These are phyloP conservation scores for Amazona vittata DNA, from an alignment of 2,113 vertebrate species.

Conservation along the genomic window DNA sequence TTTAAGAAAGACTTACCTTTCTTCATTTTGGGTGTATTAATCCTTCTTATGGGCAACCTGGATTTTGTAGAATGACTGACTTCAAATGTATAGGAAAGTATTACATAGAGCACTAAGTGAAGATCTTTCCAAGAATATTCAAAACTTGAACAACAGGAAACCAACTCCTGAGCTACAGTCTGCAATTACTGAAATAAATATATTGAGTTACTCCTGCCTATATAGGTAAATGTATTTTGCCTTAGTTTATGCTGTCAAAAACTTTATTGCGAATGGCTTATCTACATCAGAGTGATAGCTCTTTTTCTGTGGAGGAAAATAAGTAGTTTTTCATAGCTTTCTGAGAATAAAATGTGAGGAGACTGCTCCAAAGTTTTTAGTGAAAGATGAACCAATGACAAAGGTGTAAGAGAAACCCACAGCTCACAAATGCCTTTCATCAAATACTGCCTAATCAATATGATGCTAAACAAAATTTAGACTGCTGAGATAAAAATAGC, in stretches of 20 bases:
- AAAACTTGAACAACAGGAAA: not conserved
- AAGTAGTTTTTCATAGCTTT: not conserved
- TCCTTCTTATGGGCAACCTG: not conserved
- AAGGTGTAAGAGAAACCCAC: not conserved
- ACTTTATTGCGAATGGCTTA: not conserved
- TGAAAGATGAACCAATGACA: constrained; percentile 31
- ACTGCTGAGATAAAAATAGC: constrained; percentile 41
- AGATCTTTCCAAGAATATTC: not conserved
- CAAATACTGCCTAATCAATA: constrained; percentile 18
- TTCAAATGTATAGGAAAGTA: not conserved
- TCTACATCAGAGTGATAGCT: not conserved
- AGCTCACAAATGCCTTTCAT: not conserved
- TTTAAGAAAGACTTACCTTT: not conserved
- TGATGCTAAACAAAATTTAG: not conserved
- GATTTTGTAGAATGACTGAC: not conserved
- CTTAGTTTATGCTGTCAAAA: not conserved
- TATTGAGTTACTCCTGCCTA: not conserved
- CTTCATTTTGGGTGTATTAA: not conserved
- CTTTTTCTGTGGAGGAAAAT: not conserved
- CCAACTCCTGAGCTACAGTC: not conserved
- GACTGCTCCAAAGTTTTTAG: not conserved
- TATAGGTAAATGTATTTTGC: not conserved
- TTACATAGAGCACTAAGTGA: not conserved
- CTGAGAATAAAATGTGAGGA: not conserved
- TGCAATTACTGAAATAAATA: not conserved